These are phyloP conservation scores for Ctenoplectra terminalis DNA, from an alignment of 1,140 invertebrate genomes.

Conservation along the genomic window DNA sequence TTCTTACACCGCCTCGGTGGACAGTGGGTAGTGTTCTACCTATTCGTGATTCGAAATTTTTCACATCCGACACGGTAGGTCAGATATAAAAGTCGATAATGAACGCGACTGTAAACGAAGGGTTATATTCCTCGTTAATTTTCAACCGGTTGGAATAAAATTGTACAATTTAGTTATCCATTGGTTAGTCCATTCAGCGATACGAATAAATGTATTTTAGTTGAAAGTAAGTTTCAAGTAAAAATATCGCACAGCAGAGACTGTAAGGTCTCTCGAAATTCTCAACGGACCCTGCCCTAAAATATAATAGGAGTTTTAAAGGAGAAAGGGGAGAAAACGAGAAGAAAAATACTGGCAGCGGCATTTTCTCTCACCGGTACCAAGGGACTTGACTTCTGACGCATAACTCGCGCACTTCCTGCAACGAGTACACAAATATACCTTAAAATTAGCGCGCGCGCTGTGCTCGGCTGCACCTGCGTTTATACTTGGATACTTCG, in stretches of 20 bases:
- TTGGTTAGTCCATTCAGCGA: too few relatives aligned
- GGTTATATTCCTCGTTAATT: too few relatives aligned
- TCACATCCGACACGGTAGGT: too few relatives aligned
- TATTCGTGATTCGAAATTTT: too few relatives aligned
- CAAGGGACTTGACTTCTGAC: background rate
- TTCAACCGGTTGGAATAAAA: too few relatives aligned
- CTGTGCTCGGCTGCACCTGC: slow-evolving; percentile 29
- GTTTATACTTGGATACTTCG: slow-evolving; percentile 57
- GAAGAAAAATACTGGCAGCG: slow-evolving; percentile 14
- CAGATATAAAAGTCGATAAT: background rate
- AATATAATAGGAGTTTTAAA: slow-evolving; percentile 19
- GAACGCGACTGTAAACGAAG: background rate
- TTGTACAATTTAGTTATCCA: too few relatives aligned
- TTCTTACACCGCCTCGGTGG: slow-evolving; percentile 45
- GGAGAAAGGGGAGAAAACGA: too few relatives aligned
- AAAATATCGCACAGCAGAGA: background rate
- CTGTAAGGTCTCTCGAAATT: background rate
- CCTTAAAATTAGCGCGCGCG: slow-evolving; percentile 39
- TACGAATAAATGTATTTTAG: too few relatives aligned
- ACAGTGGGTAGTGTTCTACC: background rate
- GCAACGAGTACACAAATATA: slow-evolving; percentile 28
- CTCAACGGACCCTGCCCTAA: background rate
- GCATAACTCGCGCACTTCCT: slow-evolving; percentile 29
- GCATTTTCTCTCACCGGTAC: background rate
- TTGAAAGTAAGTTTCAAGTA: too few relatives aligned